A percentile compares a stretch with the other conserved stretches of the same genome.
phyloP scores from a whole-genome alignment of 2,888 invertebrate species.

The Noctua pronuba region DNA sequence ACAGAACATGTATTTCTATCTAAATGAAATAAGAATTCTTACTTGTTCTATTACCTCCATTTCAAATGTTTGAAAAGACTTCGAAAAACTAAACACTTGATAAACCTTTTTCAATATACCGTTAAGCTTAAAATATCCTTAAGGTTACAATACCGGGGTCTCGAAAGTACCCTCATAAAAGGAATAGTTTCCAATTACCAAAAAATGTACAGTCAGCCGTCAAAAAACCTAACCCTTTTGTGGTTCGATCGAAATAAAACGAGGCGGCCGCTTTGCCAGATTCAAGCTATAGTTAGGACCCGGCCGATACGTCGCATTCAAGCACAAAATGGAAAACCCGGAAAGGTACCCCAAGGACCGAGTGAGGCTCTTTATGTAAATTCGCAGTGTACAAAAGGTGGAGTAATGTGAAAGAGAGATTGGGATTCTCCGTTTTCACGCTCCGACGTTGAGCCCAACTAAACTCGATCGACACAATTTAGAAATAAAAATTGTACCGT shows the following conservation, averaged over 20 bases:
- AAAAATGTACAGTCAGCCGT: conserved; percentile 70
- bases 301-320: conserved; percentile 81
- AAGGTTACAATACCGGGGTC: conserved; percentile 52
- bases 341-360: conserved; percentile 88
- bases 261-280: conserved; percentile 80
- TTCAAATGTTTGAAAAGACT: not conserved
- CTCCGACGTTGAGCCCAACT: conserved; percentile 70
- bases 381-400: conserved; percentile 85
- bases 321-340: conserved; percentile 87
- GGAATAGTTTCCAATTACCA: conserved; percentile 72
- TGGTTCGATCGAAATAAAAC: conserved; percentile 82
- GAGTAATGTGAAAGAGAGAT: conserved; percentile 85
- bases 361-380: conserved; percentile 87
- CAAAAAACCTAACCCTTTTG: conserved; percentile 72
- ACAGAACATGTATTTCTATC: not conserved
- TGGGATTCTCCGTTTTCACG: conserved; percentile 81
- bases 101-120: conserved; percentile 57
- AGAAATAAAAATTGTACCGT: conserved; percentile 72
- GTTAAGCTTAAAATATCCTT: conserved; percentile 53
- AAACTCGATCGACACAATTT: conserved; percentile 75
- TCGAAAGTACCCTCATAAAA: conserved; percentile 64
- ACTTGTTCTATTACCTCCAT: not conserved
- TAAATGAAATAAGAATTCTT: not conserved
- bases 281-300: conserved; percentile 78
- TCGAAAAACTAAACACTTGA: conserved; percentile 13